Percentiles rank a stretch among this genome's conserved stretches.
These are phyloP conservation scores for Corbicula japonica DNA, from an alignment of 2,888 invertebrate genomes.

Conservation along the genomic window DNA sequence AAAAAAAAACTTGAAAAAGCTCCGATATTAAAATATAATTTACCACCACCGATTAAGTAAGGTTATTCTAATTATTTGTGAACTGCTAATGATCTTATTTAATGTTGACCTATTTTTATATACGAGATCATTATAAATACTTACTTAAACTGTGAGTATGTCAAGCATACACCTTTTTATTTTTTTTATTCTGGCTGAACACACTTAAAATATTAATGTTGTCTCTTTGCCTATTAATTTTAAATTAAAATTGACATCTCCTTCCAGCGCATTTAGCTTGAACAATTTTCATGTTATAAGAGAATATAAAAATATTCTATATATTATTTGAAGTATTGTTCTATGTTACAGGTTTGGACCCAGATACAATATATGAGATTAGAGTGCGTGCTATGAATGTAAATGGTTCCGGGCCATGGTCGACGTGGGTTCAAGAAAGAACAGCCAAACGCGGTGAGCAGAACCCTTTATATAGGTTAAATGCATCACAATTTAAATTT, in stretches of 20 bases:
- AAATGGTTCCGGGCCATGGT: slow-evolving; percentile 76
- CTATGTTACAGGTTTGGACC: slow-evolving; percentile 59
- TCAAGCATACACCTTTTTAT: neutral
- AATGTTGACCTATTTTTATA: no score
- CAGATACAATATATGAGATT: slow-evolving; percentile 64
- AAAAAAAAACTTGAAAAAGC: no score
- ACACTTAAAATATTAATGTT: no score
- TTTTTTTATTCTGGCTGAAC: neutral
- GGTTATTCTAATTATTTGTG: no score
- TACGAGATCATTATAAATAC: no score
- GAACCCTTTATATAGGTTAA: neutral
- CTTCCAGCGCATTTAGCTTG: no score
- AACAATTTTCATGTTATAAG: no score
- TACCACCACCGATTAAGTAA: no score
- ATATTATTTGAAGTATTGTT: neutral
- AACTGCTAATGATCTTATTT: no score
- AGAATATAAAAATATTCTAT: neutral
- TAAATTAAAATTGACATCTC: no score
- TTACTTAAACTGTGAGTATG: neutral
- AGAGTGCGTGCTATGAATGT: slow-evolving; percentile 73
- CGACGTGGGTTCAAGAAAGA: slow-evolving; percentile 63
- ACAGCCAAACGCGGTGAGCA: slow-evolving; percentile 55
- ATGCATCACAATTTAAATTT: neutral
- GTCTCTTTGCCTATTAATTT: no score
- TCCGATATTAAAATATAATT: no score